Base-by-base conservation (phyloP, 2,888 invertebrate species). In the Pardosa pseudoannulata region DNA sequence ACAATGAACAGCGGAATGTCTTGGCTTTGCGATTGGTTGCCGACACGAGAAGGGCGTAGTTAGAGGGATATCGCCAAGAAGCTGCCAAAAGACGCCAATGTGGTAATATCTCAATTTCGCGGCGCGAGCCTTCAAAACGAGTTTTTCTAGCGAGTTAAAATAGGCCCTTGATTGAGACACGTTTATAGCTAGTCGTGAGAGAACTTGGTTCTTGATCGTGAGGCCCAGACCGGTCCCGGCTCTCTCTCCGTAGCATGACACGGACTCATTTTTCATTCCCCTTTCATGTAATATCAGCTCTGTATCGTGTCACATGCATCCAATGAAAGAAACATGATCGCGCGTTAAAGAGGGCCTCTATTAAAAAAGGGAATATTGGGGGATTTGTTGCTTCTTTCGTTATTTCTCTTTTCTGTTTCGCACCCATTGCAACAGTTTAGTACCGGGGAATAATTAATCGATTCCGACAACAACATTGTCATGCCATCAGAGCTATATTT, bases 41-140 rank as follows among this genome's bases (percentile, higher is more conserved):
- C 28, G 19, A 27, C 9, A 46, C 6, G 0, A 23, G n/a, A 62
- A 39, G 82, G 82, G 76, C 75, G 76, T 46, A 36, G 82, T 50
- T 70, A 19, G 27, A 19, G 27, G 32, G n/a, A 31, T 39, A 32
- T 41, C 72, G 71, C 65, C 76, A 82, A 70, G 36, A 62, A 27
- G 16, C 16, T 65, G 73, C 36, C 36, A 41, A 73, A 46, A 32
- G 13, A 11, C 36, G 81, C 81, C 81, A 81, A 56, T 3, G 5
- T 19, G 31, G 72, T 67, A 64, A 80, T 80, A 72, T 80, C 79
- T 80, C 46, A 80, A 80, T 80, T 73, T 73, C 27, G 41, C 32
- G 71, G 39, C 64, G 68, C 46, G 56, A 29, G 78, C 65, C 39
- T 79, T 68, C 68, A 46, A 67, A 80, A 80, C 79, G 32, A 73